phyloP scores from a whole-genome alignment of 1,140 invertebrate species.

The Metaphire vulgaris region DNA sequence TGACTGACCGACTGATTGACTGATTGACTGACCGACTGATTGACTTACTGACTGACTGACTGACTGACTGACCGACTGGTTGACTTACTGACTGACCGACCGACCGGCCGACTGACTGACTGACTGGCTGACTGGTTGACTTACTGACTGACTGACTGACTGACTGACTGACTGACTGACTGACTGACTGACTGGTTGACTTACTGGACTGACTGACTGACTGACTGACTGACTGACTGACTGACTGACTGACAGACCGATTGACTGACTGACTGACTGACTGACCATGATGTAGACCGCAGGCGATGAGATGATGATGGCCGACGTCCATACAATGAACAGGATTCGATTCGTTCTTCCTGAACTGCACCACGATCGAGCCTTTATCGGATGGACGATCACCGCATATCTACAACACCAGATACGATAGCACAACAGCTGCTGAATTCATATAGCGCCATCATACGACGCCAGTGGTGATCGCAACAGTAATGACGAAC shows the following conservation, averaged over 20 bases:
- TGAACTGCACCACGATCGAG: conserved; percentile 65
- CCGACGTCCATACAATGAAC: conserved; percentile 59
- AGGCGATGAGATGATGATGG: conserved; percentile 47
- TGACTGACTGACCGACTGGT: too few relatives aligned
- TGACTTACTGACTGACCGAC: too few relatives aligned
- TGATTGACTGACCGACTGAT: too few relatives aligned
- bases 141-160: not conserved
- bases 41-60: too few relatives aligned
- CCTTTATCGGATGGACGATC: conserved; percentile 68
- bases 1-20: too few relatives aligned
- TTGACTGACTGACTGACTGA: not conserved
- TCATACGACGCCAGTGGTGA: too few relatives aligned
- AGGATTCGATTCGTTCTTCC: conserved; percentile 64
- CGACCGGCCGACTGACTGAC: too few relatives aligned
- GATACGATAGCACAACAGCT: too few relatives aligned
- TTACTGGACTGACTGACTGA: not conserved
- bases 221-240: not conserved
- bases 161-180: not conserved
- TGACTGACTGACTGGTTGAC: not conserved
- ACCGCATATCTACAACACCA: conserved; percentile 70
- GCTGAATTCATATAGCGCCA: too few relatives aligned
- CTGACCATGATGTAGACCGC: conserved; percentile 54
- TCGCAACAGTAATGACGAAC: too few relatives aligned
- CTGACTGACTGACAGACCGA: not conserved
- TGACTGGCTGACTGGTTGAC: not conserved